Percentiles rank a stretch among this genome's conserved stretches.
Conservation (phyloP, 2,797 vertebrate species). For the Myiotriccus ornatus region DNA sequence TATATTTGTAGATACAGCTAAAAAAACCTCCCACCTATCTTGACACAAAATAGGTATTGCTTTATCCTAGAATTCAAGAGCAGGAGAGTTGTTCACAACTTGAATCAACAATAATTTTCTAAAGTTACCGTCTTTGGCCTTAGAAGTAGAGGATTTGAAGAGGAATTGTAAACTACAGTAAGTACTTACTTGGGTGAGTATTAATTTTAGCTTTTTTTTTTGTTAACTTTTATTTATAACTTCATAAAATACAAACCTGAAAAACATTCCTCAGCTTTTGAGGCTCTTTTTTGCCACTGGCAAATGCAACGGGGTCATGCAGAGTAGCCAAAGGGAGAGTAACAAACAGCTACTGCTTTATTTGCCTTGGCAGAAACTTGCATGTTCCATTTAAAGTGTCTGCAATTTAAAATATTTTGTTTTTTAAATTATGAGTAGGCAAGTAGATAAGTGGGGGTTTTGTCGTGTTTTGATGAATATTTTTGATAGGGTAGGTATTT, state of each 20-base stretch:
- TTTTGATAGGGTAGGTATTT: background rate
- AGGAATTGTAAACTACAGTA: slow-evolving; percentile 75
- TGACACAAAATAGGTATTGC: slow-evolving; percentile 77
- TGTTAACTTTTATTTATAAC: slow-evolving; percentile 36
- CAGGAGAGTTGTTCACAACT: slow-evolving; percentile 78
- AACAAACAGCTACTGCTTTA: slow-evolving; percentile 67
- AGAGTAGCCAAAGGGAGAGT: slow-evolving; percentile 80
- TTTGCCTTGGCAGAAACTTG: background rate
- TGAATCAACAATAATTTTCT: slow-evolving; percentile 77
- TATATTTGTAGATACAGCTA: background rate
- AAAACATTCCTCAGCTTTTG: slow-evolving; percentile 78
- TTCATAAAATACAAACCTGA: slow-evolving; percentile 78
- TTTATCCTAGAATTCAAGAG: slow-evolving; percentile 84
- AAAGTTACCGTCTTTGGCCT: slow-evolving; percentile 81
- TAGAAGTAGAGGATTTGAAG: slow-evolving; percentile 76
- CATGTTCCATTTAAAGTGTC: background rate
- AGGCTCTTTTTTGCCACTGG: slow-evolving; percentile 50
- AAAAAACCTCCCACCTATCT: background rate
- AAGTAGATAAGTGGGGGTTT: background rate
- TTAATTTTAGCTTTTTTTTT: background rate
- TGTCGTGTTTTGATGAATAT: background rate
- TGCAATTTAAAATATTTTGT: background rate
- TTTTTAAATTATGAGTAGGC: background rate
- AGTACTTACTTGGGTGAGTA: background rate
- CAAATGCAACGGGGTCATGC: background rate